A percentile compares a stretch with the other conserved stretches of the same genome.
These are phyloP conservation scores for Drosophila carrolli DNA, from an alignment of 1,140 invertebrate genomes.

Conservation along the genomic window DNA sequence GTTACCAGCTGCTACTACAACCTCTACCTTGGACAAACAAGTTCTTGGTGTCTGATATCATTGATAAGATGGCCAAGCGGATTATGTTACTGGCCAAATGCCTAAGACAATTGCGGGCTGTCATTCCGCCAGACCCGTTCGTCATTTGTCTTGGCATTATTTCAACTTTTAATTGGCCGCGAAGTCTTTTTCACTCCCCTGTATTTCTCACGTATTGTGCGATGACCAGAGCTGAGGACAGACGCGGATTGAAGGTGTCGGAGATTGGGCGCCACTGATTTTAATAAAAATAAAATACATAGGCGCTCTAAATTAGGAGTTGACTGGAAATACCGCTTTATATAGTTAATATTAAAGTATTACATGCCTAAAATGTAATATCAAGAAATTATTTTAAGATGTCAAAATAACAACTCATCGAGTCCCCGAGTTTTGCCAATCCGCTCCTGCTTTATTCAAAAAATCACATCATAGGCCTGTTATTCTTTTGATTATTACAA, in stretches of 20 bases:
- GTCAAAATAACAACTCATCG: no score
- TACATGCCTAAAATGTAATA: no score
- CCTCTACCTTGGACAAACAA: conserved; percentile 51
- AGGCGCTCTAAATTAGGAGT: no score
- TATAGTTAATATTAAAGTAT: no score
- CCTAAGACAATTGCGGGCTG: conserved; percentile 48
- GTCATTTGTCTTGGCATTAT: conserved; percentile 72
- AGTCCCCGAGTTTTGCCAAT: background rate
- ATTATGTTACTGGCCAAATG: conserved; percentile 26
- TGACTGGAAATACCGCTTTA: no score
- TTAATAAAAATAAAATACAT: no score
- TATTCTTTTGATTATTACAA: conserved; percentile 53
- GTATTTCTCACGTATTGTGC: conserved; percentile 61
- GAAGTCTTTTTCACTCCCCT: conserved; percentile 25
- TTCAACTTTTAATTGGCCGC: conserved; percentile 66
- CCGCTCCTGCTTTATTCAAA: conserved; percentile 2
- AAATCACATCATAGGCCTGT: conserved; percentile 52
- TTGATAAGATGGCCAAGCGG: conserved; percentile 63
- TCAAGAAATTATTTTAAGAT: no score
- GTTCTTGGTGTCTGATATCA: conserved; percentile 63
- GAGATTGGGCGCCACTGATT: background rate
- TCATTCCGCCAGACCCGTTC: conserved; percentile 51
- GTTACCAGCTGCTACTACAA: conserved; percentile 41
- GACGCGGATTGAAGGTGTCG: conserved; percentile 1
- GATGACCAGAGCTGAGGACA: background rate